phyloP scores from a whole-genome alignment of 2,113 vertebrate genomes.

The Neoarius graeffei region DNA sequence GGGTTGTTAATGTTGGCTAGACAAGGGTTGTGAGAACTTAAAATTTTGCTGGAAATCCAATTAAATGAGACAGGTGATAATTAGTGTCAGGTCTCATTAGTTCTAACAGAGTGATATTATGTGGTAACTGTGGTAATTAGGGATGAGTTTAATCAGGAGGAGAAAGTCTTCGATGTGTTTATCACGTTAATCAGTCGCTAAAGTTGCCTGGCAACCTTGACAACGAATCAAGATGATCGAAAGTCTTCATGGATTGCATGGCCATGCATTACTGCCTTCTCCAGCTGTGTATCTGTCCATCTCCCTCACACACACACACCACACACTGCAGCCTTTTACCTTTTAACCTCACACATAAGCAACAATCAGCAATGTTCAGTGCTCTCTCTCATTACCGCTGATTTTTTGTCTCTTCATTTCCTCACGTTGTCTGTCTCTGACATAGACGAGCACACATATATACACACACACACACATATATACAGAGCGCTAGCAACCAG shows the following conservation, averaged over 20 bases:
- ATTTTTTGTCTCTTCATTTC: constrained; percentile 12
- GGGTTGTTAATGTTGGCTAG: not conserved
- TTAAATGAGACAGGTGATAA: not conserved
- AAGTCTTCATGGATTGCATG: not conserved
- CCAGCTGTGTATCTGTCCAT: not conserved
- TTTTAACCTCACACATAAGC: constrained; percentile 38
- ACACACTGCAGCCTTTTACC: constrained; percentile 2
- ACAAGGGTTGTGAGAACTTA: not conserved
- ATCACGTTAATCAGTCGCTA: constrained; percentile 16
- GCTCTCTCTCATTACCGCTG: constrained; percentile 25
- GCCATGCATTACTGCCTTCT: not conserved
- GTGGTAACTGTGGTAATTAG: constrained; percentile 5
- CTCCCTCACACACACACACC: not conserved
- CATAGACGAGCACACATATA: not conserved
- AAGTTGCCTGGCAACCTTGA: constrained; percentile 42
- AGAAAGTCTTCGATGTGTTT: not conserved
- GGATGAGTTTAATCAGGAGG: not conserved
- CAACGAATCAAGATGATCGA: constrained; percentile 3
- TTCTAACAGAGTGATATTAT: not conserved
- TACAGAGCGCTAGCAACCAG: not conserved
- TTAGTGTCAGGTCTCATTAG: constrained; percentile 34
- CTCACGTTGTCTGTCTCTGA: constrained; percentile 20
- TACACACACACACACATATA: not conserved
- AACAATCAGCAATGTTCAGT: constrained; percentile 20
- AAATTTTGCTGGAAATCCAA: not conserved